Base-by-base conservation (phyloP, 2,888 invertebrate genomes). In the Lobophora halterata region DNA sequence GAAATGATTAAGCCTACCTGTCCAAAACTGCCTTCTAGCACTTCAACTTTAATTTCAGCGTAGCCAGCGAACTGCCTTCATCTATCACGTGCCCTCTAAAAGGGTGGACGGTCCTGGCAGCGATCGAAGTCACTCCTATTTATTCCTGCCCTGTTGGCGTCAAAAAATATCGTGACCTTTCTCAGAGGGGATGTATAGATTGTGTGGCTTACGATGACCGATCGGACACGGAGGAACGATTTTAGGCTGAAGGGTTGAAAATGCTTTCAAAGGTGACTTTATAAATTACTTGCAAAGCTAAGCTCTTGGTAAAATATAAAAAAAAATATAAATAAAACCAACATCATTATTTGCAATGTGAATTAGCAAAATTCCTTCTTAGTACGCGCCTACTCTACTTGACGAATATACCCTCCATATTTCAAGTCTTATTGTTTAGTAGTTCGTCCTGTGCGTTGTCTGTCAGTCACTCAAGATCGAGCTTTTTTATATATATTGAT, bases 51-150 rank as follows among this genome's bases (percentile, higher is more conserved):
- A 68, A 67, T 71, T 71, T 63, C 56, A 59, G 46, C 58, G 53
- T 58, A 58, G 52, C 61, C 65, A 67, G 65, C 67, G 63, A 64
- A 64, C 62, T 49, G 52, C 60, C 61, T 70, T 67, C 80, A 85
- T 85, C 81, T 80, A 83, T 86, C 82, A 85, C 80, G 68, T 63
- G 70, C 64, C 63, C 71, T 72, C 71, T 73, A 76, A 76, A 85
- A 80, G 85, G 85, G 82, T 79, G 71, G 71, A 69, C 61, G 61
- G 79, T 75, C 74, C 70, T 73, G 78, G 74, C 72, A 71, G 66
- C 70, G 74, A 74, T 76, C 70, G 77, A 78, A 74, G 78, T 71
- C 69, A 80, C 81, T 76, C 75, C 75, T 81, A 79, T 77, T 77
- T 79, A 74, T 75, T 76, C 68, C 76, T 67, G 73, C 68, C 70